These are phyloP conservation scores for Heliconius hewitsoni DNA, from an alignment of 1,140 invertebrate genomes.

Conservation along the genomic window DNA sequence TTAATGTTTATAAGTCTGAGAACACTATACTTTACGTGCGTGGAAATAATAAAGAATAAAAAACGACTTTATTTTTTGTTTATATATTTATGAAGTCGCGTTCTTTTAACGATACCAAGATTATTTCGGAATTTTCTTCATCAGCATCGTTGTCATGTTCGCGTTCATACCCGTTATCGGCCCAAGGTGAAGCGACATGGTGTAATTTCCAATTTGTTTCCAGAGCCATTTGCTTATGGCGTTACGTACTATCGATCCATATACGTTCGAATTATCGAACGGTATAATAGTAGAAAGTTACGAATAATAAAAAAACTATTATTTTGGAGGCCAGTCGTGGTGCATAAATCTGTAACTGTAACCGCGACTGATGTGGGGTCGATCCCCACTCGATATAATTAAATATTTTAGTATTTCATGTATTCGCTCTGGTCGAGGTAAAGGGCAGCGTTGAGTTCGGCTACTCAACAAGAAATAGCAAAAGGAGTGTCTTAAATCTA, in stretches of 20 bases:
- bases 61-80: too few species aligned
- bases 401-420: too few species aligned
- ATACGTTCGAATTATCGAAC: conserved; percentile 27
- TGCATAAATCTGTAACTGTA: too few species aligned
- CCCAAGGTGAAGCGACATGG: conserved; percentile 41
- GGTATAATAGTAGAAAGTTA: conserved; percentile 14
- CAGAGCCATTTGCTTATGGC: conserved; percentile 38
- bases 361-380: too few species aligned
- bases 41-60: too few species aligned
- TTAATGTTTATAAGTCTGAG: too few species aligned
- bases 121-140: conserved; percentile 27
- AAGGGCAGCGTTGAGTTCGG: too few species aligned
- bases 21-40: too few species aligned
- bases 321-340: not conserved
- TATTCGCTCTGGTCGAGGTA: too few species aligned
- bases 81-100: not conserved
- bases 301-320: not conserved
- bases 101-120: not conserved
- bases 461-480: too few species aligned
- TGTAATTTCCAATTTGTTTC: conserved; percentile 48
- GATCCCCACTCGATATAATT: too few species aligned
- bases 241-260: conserved; percentile 30
- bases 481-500: too few species aligned
- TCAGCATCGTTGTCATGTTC: conserved; percentile 57
- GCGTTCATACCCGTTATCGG: conserved; percentile 53